Base-by-base conservation (phyloP, 2,113 vertebrate genomes). In the Bujurquina vittata region DNA sequence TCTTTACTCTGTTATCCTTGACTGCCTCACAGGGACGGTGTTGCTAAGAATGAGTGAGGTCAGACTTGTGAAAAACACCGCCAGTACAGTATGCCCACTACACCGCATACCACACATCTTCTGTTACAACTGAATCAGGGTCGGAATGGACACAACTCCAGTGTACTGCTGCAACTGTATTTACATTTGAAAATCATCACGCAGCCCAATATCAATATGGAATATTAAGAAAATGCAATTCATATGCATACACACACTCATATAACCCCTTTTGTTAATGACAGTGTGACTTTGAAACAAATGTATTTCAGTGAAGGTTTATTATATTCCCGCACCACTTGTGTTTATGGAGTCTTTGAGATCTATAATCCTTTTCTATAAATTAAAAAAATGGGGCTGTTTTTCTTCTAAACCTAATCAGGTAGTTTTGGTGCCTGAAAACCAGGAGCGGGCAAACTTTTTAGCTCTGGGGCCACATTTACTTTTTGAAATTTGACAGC, bases 1-100 rank as follows among this genome's bases (percentile, higher is more conserved):
- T 54, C 67, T 72, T 72, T 72, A 33, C 46, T 72, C 67, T 54
- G 26, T 54, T 72, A 72, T 54, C 67, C 67, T 72, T 72, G 26
- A 72, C 67, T 72, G 49, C 49, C 67, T 54, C 26, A 54, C 67
- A 54, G 67, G 10, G 31, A 54, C 46, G 31, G 46, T 33, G 46
- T 72, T 33, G 46, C 26, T 72, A 52, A 72, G 67, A 52, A 31
- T 52, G 67, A 72, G 46, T 52, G 46, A 31, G 46, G 46, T 52
- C 3, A 7, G 20, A 72, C 26, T 52, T 33, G 46, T 31, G 10
- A 52, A 72, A 72, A 72, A 20, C 65, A 8, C 46, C 52, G 46
- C 31, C 26, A 3, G 67, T 52, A 72, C 46, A 52, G 10, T 33
- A 33, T 33, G 46, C 3, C 46, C 1, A 29, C 26, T 18, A n/a